phyloP scores from a whole-genome alignment of 2,888 invertebrate species.

The Lasioglossum pauxillum region DNA sequence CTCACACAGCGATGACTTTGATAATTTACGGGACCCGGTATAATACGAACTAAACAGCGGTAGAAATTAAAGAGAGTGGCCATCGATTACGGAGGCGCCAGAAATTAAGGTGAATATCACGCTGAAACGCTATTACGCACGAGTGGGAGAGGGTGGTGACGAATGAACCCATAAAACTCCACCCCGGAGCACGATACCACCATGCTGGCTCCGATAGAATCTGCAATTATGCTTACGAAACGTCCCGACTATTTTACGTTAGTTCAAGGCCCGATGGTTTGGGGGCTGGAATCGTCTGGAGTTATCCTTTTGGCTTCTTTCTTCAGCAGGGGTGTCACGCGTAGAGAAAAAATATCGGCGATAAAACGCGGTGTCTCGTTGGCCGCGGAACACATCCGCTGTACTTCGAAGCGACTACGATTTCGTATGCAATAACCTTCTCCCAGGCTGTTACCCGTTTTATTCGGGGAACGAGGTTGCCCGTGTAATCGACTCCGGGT shows the following conservation, averaged over 20 bases:
- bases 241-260: conserved; percentile 61
- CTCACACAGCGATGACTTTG: background rate
- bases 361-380: conserved; percentile 53
- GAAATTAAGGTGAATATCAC: conserved; percentile 59
- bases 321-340: background rate
- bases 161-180: conserved; percentile 71
- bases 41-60: background rate
- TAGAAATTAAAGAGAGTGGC: conserved; percentile 57
- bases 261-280: conserved; percentile 22
- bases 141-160: conserved; percentile 48
- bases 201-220: conserved; percentile 59
- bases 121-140: conserved; percentile 42
- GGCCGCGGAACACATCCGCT: conserved; percentile 15
- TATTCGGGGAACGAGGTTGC: conserved; percentile 10
- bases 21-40: background rate
- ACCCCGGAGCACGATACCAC: conserved; percentile 31
- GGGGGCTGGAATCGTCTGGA: background rate
- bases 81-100: conserved; percentile 55
- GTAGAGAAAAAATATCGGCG: conserved; percentile 57
- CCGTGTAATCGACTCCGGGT: conserved; percentile 36
- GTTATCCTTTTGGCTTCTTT: conserved; percentile 27
- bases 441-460: conserved; percentile 27
- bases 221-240: conserved; percentile 71
- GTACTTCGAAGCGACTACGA: conserved; percentile 1
- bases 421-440: conserved; percentile 41